Conservation (phyloP, 2,113 vertebrate genomes). For the Lichenostomus cassidix region DNA sequence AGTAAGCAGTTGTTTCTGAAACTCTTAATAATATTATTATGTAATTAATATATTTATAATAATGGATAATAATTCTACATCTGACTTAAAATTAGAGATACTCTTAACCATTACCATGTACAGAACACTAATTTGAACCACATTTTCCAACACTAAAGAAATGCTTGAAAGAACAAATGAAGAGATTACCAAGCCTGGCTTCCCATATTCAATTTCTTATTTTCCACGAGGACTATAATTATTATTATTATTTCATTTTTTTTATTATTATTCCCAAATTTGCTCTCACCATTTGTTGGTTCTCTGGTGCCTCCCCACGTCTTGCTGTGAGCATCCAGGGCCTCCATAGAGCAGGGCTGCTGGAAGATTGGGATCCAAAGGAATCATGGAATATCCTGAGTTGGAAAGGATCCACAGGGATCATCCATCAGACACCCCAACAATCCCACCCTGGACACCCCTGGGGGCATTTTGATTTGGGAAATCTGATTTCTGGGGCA, state of each 20-base stretch:
- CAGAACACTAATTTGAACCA: not conserved
- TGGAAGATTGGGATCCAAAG: not conserved
- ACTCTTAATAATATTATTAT: not conserved
- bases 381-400: not conserved
- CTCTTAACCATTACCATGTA: not conserved
- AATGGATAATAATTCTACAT: not conserved
- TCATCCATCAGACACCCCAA: not conserved
- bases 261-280: not conserved
- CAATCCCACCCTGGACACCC: not conserved
- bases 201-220: not conserved
- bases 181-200: not conserved
- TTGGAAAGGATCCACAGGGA: not conserved
- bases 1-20: not conserved
- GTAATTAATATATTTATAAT: not conserved
- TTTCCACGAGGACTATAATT: not conserved
- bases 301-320: not conserved
- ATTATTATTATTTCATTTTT: too few species aligned
- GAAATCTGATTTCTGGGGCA: not conserved
- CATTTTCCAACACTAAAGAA: not conserved
- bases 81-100: not conserved
- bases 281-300: constrained; percentile 42
- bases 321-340: constrained; percentile 62
- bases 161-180: not conserved
- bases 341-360: constrained; percentile 61
- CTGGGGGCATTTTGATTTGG: not conserved